Conservation (phyloP, 1,140 invertebrate genomes). For the Eupeodes corollae region DNA sequence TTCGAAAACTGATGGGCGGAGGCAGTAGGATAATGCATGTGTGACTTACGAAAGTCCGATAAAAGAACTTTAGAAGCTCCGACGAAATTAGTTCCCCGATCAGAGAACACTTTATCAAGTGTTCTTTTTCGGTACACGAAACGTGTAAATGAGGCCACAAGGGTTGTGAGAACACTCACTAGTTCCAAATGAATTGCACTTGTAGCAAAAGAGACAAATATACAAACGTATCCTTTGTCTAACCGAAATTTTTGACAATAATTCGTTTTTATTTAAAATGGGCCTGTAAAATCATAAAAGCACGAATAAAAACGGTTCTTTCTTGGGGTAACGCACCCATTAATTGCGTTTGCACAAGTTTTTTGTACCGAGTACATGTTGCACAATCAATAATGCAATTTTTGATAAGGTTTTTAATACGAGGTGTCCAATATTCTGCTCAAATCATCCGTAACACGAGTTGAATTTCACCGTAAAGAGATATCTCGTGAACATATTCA, state of each 20-base stretch:
- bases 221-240: slow-evolving; percentile 32
- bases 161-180: slow-evolving; percentile 24
- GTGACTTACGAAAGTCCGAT: background rate
- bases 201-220: slow-evolving; percentile 37
- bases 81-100: slow-evolving; percentile 8
- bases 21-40: background rate
- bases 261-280: slow-evolving; percentile 23
- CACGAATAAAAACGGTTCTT: slow-evolving; percentile 15
- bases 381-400: background rate
- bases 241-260: slow-evolving; percentile 18
- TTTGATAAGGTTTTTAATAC: slow-evolving; percentile 1
- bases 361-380: background rate
- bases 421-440: slow-evolving; percentile 1
- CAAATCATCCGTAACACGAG: background rate
- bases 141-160: slow-evolving; percentile 23
- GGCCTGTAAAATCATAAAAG: slow-evolving; percentile 34
- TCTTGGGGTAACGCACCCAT: background rate
- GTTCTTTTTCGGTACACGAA: slow-evolving; percentile 25
- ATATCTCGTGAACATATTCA: no score
- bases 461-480: background rate
- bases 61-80: slow-evolving; percentile 4
- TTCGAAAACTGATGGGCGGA: background rate
- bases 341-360: background rate
- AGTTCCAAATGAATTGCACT: slow-evolving; percentile 38
- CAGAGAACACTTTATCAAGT: no score